A percentile compares a stretch with the other conserved stretches of the same genome.
phyloP scores from a whole-genome alignment of 30 jellyfish, hydroid and myxozoan genomes.

The Sanderia malayensis region DNA sequence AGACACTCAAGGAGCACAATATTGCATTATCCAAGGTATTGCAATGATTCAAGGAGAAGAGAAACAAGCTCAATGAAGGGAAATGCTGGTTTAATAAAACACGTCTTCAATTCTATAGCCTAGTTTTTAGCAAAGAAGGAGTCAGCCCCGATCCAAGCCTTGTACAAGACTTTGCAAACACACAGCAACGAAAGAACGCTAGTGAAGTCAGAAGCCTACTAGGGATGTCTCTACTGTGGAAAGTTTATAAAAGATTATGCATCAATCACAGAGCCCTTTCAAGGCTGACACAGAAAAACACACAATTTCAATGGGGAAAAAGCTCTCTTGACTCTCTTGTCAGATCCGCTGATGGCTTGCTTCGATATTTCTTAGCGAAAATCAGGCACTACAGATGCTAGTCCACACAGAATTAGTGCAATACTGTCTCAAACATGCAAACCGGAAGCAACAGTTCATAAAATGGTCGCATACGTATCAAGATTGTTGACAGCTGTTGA shows the following conservation, averaged over 20 bases:
- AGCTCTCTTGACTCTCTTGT: conserved; percentile 16
- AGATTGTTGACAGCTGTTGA: conserved; percentile 39
- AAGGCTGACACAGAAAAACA: conserved; percentile 13
- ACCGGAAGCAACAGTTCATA: conserved; percentile 48
- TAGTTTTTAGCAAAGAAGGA: conserved; percentile 52
- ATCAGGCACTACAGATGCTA: conserved; percentile 45
- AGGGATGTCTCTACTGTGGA: conserved; percentile 2
- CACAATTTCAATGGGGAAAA: conserved; percentile 41
- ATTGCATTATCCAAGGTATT: conserved; percentile 13
- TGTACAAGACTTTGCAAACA: conserved; percentile 42
- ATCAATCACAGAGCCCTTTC: conserved; percentile 27
- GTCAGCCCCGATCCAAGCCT: conserved; percentile 63
- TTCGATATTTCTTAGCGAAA: conserved; percentile 21
- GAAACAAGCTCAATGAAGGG: conserved; percentile 28
- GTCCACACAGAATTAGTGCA: conserved; percentile 48
- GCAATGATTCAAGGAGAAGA: conserved; percentile 32
- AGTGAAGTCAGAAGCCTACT: conserved; percentile 10
- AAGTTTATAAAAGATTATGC: background rate
- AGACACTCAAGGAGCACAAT: conserved; percentile 42
- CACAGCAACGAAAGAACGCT: conserved; percentile 43
- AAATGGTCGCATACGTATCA: conserved; percentile 32
- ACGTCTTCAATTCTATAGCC: conserved; percentile 50
- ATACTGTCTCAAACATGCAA: conserved; percentile 37
- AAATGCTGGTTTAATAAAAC: conserved; percentile 61
- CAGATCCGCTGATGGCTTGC: conserved; percentile 47